These are phyloP conservation scores for Rhineura floridana DNA, from an alignment of 2,113 vertebrate species.

Conservation along the genomic window DNA sequence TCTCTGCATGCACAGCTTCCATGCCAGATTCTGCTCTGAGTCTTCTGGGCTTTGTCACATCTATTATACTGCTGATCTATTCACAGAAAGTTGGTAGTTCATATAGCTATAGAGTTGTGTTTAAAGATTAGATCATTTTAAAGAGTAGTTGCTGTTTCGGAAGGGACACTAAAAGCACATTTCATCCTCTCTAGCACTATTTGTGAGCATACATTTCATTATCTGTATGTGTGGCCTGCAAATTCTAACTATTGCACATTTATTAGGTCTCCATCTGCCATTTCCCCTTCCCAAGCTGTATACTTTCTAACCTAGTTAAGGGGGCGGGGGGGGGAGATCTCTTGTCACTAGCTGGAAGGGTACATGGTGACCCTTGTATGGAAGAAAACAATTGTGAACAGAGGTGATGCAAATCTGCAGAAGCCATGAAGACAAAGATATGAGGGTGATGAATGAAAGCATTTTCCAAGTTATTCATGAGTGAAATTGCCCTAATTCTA, in stretches of 20 bases:
- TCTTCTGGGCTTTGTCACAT: background rate
- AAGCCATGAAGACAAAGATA: background rate
- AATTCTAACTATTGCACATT: background rate
- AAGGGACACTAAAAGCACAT: background rate
- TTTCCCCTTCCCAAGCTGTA: background rate
- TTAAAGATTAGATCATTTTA: background rate
- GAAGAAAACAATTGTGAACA: background rate
- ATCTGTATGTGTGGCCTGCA: background rate
- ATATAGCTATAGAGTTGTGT: background rate
- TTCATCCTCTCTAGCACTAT: background rate
- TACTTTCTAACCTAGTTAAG: background rate
- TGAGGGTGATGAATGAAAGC: background rate
- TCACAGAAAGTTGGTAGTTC: background rate
- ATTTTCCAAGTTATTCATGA: background rate
- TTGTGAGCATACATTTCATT: background rate
- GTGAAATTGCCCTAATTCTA: background rate
- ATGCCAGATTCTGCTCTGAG: background rate
- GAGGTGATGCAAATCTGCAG: background rate
- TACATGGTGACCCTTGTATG: background rate
- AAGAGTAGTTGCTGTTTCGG: background rate
- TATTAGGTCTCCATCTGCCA: too few species aligned
- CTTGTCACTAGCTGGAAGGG: background rate
- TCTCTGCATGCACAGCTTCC: background rate
- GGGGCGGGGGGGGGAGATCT: background rate
- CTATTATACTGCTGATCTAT: background rate